Conservation (phyloP, 1,140 invertebrate species). For the Atopsyche davidsoni region DNA sequence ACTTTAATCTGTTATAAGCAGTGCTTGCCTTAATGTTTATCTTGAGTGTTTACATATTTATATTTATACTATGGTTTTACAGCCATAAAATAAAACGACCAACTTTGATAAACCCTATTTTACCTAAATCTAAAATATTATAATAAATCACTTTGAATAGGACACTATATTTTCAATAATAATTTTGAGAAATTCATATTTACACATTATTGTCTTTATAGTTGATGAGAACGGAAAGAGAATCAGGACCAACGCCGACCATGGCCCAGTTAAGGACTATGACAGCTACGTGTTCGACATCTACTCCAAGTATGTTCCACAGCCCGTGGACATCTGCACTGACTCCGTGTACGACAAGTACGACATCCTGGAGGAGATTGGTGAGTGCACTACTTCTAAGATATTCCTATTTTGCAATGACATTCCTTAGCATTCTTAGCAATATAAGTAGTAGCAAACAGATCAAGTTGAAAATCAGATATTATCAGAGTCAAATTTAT, state of each 20-base stretch:
- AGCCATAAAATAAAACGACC: neutral
- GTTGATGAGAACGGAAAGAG: constrained; percentile 90
- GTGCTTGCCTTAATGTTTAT: neutral
- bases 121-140: too few relatives aligned
- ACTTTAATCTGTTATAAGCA: too few relatives aligned
- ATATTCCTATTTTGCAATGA: too few relatives aligned
- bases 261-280: constrained; percentile 84
- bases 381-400: constrained; percentile 36
- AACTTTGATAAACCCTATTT: too few relatives aligned
- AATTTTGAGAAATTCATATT: neutral
- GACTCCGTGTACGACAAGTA: constrained; percentile 96
- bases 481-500: too few relatives aligned
- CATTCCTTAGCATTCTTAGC: too few relatives aligned
- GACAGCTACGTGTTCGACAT: constrained; percentile 97
- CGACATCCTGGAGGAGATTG: constrained; percentile 98
- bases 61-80: too few relatives aligned
- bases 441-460: too few relatives aligned
- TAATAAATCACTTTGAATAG: too few relatives aligned
- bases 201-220: constrained; percentile 31
- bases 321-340: constrained; percentile 92
- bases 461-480: too few relatives aligned
- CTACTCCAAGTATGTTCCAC: constrained; percentile 93
- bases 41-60: neutral
- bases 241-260: constrained; percentile 84
- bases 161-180: too few relatives aligned